A percentile compares a stretch with the other conserved stretches of the same genome.
phyloP scores from a whole-genome alignment of 2,113 vertebrate genomes.

The Peromyscus maniculatus region DNA sequence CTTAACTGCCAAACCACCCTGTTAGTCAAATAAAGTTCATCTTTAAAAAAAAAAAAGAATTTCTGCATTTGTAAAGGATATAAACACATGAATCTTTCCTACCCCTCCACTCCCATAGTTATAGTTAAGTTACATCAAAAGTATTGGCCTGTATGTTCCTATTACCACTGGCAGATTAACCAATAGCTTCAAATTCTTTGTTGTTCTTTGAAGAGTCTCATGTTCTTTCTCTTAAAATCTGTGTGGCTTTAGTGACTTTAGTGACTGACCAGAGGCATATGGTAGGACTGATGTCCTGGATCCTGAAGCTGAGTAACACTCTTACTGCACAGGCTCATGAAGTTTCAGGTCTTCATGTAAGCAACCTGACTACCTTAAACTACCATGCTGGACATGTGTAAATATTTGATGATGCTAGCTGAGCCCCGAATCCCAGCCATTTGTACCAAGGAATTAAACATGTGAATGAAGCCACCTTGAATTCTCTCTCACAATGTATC shows the following conservation, averaged over 20 bases:
- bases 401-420: not conserved
- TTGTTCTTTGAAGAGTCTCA: slow-evolving; percentile 4
- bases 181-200: not conserved
- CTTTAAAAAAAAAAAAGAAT: not conserved
- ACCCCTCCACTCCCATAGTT: not conserved
- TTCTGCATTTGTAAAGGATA: not conserved
- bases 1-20: not conserved
- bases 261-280: not conserved
- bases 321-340: no score
- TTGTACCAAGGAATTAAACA: not conserved
- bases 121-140: not conserved
- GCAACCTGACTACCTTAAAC: not conserved
- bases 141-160: not conserved
- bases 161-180: slow-evolving; percentile 33
- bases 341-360: not conserved
- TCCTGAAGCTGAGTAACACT: not conserved
- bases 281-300: not conserved
- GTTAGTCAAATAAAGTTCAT: not conserved
- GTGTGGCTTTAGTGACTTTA: not conserved
- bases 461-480: not conserved
- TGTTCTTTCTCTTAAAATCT: not conserved
- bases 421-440: not conserved
- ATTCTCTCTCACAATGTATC: not conserved
- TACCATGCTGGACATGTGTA: not conserved
- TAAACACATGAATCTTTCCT: not conserved